Conservation (phyloP, 92 coral and sea anemone genomes). For the Porites rus region DNA sequence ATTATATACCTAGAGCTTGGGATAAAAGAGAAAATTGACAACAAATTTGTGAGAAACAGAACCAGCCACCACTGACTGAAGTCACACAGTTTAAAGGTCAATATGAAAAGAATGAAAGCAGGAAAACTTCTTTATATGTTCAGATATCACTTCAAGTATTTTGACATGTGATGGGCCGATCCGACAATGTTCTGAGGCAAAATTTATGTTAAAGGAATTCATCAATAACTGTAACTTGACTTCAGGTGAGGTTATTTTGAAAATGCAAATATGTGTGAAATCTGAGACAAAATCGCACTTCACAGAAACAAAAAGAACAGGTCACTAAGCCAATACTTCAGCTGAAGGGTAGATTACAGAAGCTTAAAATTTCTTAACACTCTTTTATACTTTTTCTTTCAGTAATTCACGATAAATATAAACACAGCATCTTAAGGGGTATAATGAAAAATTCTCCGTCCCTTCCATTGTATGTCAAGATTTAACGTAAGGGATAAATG, state of each 20-base stretch:
- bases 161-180: constrained; percentile 23
- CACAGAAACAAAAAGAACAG: neutral
- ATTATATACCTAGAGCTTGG: too few species aligned
- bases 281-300: neutral
- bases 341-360: neutral
- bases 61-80: too few species aligned
- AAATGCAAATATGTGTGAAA: neutral
- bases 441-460: neutral
- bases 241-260: neutral
- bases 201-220: neutral
- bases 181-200: neutral
- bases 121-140: constrained; percentile 23
- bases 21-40: too few species aligned
- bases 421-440: neutral
- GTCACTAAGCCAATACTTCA: neutral
- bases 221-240: neutral
- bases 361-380: constrained; percentile 2
- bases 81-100: too few species aligned
- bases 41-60: too few species aligned
- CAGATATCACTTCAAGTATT: constrained; percentile 18
- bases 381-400: neutral
- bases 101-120: neutral
- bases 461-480: neutral
- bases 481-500: neutral
- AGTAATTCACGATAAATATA: neutral